Evolutionary conservation across 2,888 invertebrate species (phyloP).

Genomic region (Pyrrhia umbra): DNA sequence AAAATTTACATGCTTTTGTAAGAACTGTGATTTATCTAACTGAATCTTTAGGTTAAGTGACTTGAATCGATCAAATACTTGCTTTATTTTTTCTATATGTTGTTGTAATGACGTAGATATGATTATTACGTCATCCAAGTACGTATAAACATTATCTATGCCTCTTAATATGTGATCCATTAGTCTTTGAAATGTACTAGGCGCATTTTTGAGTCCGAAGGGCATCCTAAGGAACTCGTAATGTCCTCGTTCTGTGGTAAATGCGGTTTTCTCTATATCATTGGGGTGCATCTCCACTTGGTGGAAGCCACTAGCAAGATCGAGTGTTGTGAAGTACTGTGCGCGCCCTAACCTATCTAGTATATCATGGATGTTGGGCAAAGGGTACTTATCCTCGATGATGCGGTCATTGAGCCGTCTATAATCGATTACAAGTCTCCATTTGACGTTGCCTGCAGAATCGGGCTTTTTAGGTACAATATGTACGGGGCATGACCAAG

Average conservation of each 20-base stretch:
- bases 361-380: no score
- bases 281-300: conserved; percentile 29
- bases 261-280: conserved; percentile 67
- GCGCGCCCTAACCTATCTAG: no score
- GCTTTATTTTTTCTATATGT: conserved; percentile 55
- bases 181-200: conserved; percentile 68
- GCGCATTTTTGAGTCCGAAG: conserved; percentile 67
- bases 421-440: no score
- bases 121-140: conserved; percentile 35
- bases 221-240: no score
- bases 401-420: no score
- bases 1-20: conserved; percentile 44
- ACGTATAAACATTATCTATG: conserved; percentile 54
- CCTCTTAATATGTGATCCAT: conserved; percentile 68
- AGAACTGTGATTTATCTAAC: conserved; percentile 55
- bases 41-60: conserved; percentile 56
- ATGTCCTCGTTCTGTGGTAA: conserved; percentile 65
- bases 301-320: no score
- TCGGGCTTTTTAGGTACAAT: no score
- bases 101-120: conserved; percentile 50
- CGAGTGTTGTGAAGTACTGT: no score
- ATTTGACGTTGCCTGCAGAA: no score
- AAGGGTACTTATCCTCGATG: no score
- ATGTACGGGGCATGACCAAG: no score
- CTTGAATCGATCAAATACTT: conserved; percentile 60